Conservation (phyloP, 2,113 vertebrate genomes). For the Oreocharis arfaki region DNA sequence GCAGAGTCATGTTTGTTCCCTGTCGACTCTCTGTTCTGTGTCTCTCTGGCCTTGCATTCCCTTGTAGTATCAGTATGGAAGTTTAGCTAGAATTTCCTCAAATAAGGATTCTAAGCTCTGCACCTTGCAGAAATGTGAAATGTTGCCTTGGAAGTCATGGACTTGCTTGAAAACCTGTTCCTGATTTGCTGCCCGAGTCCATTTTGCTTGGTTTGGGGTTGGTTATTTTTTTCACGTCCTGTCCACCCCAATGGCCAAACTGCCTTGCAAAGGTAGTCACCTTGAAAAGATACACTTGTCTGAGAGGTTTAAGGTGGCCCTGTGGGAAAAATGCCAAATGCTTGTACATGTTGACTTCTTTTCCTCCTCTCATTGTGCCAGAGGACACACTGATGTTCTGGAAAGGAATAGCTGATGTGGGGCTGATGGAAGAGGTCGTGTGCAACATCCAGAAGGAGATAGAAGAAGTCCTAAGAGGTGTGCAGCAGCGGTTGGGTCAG, state of each 20-base stretch:
- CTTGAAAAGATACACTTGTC: background rate
- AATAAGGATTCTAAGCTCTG: background rate
- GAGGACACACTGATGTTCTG: slow-evolving; percentile 88
- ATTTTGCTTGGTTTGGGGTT: background rate
- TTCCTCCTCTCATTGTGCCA: slow-evolving; percentile 47
- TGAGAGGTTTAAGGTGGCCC: background rate
- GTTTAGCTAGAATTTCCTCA: background rate
- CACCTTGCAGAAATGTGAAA: background rate
- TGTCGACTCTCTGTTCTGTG: background rate
- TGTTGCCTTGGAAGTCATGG: background rate
- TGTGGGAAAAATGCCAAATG: background rate
- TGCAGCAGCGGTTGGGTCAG: slow-evolving; percentile 81
- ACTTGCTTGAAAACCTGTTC: background rate
- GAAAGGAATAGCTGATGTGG: slow-evolving; percentile 88
- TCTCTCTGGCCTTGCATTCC: background rate
- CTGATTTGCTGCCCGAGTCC: background rate
- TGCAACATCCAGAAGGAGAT: slow-evolving; percentile 90
- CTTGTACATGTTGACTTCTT: background rate
- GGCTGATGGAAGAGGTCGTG: slow-evolving; percentile 90
- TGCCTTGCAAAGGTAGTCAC: background rate
- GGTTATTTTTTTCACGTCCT: background rate
- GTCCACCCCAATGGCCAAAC: background rate
- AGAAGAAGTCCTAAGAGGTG: slow-evolving; percentile 81
- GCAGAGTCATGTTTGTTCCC: background rate
- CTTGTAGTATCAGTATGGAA: background rate